Evolutionary conservation across 2,888 invertebrate species (phyloP), one percentile per base, ranked within the genome.

Genomic region (Melanostoma scalare): DNA sequence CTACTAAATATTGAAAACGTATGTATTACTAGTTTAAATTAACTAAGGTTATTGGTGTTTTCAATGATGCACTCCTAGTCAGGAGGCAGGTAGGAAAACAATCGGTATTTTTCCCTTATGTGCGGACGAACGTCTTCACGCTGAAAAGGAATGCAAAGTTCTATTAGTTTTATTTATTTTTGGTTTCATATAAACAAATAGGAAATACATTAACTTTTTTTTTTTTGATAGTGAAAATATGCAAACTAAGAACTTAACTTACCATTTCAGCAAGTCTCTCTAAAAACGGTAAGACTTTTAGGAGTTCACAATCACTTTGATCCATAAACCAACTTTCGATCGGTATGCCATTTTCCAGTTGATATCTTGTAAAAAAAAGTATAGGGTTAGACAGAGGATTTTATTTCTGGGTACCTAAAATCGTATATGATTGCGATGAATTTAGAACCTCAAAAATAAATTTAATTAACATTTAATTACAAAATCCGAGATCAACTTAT

Each of bases 241-340:
- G 58, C 9, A 75, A 75, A 52, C 38, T 44, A 52, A 50, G n/a
- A 8, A 35, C n/a, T 35, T 9, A 36, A 2, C 67, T 92, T 92
- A 96, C 97, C 93, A 95, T 94, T 89, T 94, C 93, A 53, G 96
- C 95, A 85, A 98, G 93, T 88, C 95, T 94, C 90, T 98, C 97
- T 87, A 99, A 92, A 92, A 98, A 98, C 40, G 98, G 98, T 91
- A 98, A 92, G 87, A 98, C 92, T 89, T 98, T 98, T 88, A 98
- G 94, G 68, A 99, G 93, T 89, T 98, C 98, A 44, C 94, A 94
- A 92, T 98, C 98, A 65, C 94, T 94, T 89, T 95, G 94, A 92
- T 98, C 98, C 86, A 96, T 95, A 92, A 98, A 99, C 98, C 98
- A 98, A 91, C 97, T 97, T 92, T 98, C 98, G 87, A 99, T 98